Evolutionary conservation across 2,797 vertebrate species (phyloP), one percentile per base, ranked within the genome.

Genomic region (Sebastes itinus): DNA sequence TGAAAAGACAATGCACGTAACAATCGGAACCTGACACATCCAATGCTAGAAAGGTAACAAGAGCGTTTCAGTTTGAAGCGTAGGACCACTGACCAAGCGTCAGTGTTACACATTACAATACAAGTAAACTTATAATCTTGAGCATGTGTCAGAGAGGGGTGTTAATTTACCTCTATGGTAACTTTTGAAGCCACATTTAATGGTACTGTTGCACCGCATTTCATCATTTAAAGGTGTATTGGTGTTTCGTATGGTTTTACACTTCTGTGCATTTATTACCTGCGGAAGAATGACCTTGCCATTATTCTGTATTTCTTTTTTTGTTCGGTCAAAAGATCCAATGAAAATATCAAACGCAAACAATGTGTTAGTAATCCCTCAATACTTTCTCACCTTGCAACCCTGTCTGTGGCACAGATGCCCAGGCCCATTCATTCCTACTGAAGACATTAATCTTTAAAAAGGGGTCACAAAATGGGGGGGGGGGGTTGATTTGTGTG

Each of bases 81-180:
- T 49, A 49, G 46, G 18, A 20, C 0, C 0, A 1, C 18, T 49
- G 46, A 49, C 46, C 46, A 49, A 8, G 46, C 0, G 0, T 49
- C 46, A 20, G 46, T 2, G 14, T 46, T 46, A 66, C 38, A 42
- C 38, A 42, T 42, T 20, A 25, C 4, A 52, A 71, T 33, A n/a
- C 12, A 10, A 20, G 22, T 38, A 12, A 54, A 52, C 4, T 66
- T 73, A 3, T 6, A 35, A 64, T 75, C 6, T 77, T 69, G 20
- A 63, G 20, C 4, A 1, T 66, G 46, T 61, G 42, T 68, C 13
- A 22, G 16, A 22, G 25, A n/a, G 2, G n/a, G 11, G 27, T 65
- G 52, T 49, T 30, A 18, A n/a, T 6, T 49, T 4, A 14, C 12
- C 32, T 60, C 0, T 35, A 18, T 3, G 8, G 28, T 33, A 10